phyloP scores from a whole-genome alignment of 2,113 vertebrate species.

The Cyprinodon variegatus region DNA sequence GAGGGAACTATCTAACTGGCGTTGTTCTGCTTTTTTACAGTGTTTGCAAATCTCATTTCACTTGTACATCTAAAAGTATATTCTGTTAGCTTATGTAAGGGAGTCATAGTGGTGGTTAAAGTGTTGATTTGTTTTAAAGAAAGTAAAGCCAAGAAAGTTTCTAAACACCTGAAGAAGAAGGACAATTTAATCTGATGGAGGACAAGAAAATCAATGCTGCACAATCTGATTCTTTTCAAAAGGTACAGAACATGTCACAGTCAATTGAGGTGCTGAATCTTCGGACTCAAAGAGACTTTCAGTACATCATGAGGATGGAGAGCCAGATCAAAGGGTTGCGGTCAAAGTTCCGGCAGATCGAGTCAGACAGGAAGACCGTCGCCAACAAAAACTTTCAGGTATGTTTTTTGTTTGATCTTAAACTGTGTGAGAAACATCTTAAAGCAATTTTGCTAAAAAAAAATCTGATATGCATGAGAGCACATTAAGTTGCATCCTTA shows the following conservation, averaged over 20 bases:
- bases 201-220: conserved; percentile 63
- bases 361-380: conserved; percentile 93
- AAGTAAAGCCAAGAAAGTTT: conserved; percentile 29
- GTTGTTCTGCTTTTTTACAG: neutral
- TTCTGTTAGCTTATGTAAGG: conserved; percentile 31
- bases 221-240: conserved; percentile 63
- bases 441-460: conserved; percentile 6
- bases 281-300: conserved; percentile 97
- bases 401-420: conserved; percentile 43
- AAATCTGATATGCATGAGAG: conserved; percentile 34
- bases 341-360: conserved; percentile 95
- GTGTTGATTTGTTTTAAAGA: conserved; percentile 48
- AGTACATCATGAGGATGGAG: conserved; percentile 99
- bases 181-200: conserved; percentile 64
- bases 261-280: conserved; percentile 98
- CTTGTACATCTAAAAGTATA: neutral
- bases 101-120: conserved; percentile 56
- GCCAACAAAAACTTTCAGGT: conserved; percentile 98
- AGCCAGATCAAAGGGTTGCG: conserved; percentile 96
- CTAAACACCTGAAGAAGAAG: conserved; percentile 45
- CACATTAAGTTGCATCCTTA: conserved; percentile 22
- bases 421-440: conserved; percentile 33
- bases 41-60: neutral
- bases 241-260: conserved; percentile 99
- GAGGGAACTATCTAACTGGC: neutral